Percentiles rank a stretch among this genome's conserved stretches.
phyloP scores from a whole-genome alignment of 1,140 invertebrate genomes.

The Coelopa frigida region DNA sequence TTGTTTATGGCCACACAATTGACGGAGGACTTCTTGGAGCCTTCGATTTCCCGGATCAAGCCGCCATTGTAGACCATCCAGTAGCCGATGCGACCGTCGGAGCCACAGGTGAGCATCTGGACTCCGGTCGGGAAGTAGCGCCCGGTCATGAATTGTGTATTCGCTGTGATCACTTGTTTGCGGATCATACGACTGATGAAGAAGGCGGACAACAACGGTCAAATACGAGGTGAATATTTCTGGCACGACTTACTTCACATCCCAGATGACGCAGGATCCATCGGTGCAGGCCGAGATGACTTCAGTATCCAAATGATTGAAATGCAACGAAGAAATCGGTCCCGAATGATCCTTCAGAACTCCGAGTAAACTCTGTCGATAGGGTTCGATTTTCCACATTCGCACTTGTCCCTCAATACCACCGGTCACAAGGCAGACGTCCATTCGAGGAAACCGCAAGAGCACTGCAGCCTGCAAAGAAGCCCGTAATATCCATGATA shows the following conservation, averaged over 20 bases:
- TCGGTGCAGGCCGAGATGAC: constrained; percentile 81
- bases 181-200: constrained; percentile 55
- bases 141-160: constrained; percentile 80
- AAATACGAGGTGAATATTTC: background rate
- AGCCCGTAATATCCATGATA: too few species aligned
- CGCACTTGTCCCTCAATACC: constrained; percentile 79
- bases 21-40: constrained; percentile 67
- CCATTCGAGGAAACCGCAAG: constrained; percentile 65
- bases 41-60: constrained; percentile 57
- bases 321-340: constrained; percentile 71
- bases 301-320: constrained; percentile 66
- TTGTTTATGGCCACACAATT: constrained; percentile 70
- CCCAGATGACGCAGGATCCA: constrained; percentile 89
- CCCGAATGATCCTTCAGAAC: constrained; percentile 85
- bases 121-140: constrained; percentile 69
- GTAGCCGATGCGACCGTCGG: constrained; percentile 79
- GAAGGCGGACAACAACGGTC: constrained; percentile 3
- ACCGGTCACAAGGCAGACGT: constrained; percentile 69
- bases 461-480: constrained; percentile 24
- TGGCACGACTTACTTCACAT: constrained; percentile 53
- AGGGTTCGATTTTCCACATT: constrained; percentile 63
- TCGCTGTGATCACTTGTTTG: constrained; percentile 76
- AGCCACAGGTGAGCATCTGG: constrained; percentile 80
- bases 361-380: constrained; percentile 55
- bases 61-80: constrained; percentile 61